Evolutionary conservation across 2,888 invertebrate genomes (phyloP).

Genomic region (Zygaena filipendulae): DNA sequence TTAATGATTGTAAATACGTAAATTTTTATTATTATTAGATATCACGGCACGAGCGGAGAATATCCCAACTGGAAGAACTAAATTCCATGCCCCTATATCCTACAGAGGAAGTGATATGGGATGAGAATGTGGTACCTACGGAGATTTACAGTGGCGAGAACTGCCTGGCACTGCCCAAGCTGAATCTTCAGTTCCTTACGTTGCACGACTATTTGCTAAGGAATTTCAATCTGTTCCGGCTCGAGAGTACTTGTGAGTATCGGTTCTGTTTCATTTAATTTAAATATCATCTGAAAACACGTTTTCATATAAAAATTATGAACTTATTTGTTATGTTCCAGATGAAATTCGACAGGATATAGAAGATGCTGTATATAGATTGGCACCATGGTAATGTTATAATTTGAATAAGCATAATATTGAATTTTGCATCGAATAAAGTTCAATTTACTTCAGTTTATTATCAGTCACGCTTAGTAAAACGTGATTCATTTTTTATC

Average conservation of each 20-base stretch:
- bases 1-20: not conserved
- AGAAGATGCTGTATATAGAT: conserved; percentile 94
- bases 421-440: too few species aligned
- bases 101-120: conserved; percentile 98
- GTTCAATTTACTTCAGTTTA: too few species aligned
- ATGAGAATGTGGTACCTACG: conserved; percentile 97
- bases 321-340: too few species aligned
- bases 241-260: conserved; percentile 95
- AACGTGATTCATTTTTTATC: too few species aligned
- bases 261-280: conserved; percentile 6
- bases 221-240: conserved; percentile 96
- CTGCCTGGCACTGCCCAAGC: conserved; percentile 94
- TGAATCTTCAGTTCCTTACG: conserved; percentile 98
- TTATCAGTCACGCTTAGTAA: too few species aligned
- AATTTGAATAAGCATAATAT: too few species aligned
- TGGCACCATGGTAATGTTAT: conserved; percentile 96
- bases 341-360: conserved; percentile 99
- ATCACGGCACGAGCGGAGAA: conserved; percentile 86
- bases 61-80: conserved; percentile 92
- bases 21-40: conserved; percentile 52
- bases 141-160: conserved; percentile 97
- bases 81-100: conserved; percentile 99
- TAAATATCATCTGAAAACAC: too few species aligned
- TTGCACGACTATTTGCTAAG: conserved; percentile 96
- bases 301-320: too few species aligned